A percentile compares a stretch with the other conserved stretches of the same genome.
Conservation (phyloP, 2,113 vertebrate genomes). For the Telmatochromis brachygnathus region DNA sequence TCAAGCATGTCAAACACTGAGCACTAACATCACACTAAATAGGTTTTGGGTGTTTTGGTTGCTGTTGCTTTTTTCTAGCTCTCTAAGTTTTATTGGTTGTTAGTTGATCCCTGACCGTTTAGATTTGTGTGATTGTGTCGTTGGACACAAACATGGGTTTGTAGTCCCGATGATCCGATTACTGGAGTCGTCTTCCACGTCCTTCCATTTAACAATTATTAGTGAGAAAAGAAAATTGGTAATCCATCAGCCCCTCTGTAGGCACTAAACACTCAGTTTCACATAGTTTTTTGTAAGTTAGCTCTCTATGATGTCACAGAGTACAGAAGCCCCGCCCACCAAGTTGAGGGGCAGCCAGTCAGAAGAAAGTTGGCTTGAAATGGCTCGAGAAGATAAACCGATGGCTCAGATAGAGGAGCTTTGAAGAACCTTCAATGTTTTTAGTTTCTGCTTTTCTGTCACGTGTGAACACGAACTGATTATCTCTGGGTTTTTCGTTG, state of each 20-base stretch:
- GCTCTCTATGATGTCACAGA: background rate
- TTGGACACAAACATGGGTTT: background rate
- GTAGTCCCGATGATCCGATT: background rate
- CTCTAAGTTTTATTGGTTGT: rapidly evolving
- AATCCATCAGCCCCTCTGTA: background rate
- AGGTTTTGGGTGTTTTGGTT: background rate
- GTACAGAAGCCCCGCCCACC: background rate
- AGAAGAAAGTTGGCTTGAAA: background rate
- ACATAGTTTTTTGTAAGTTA: rapidly evolving
- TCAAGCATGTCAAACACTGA: background rate
- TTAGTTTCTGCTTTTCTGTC: background rate
- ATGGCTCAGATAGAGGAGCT: rapidly evolving
- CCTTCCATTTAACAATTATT: background rate
- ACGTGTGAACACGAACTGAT: background rate
- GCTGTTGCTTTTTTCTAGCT: background rate
- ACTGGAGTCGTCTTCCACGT: background rate
- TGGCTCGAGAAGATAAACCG: background rate
- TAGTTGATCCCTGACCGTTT: rapidly evolving
- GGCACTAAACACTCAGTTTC: background rate
- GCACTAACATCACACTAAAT: background rate
- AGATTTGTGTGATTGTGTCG: background rate
- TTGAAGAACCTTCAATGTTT: rapidly evolving
- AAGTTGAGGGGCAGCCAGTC: rapidly evolving
- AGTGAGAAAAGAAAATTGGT: background rate
- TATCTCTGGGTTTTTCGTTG: background rate